phyloP scores from a whole-genome alignment of 2,797 vertebrate species.

The Notamacropus eugenii region DNA sequence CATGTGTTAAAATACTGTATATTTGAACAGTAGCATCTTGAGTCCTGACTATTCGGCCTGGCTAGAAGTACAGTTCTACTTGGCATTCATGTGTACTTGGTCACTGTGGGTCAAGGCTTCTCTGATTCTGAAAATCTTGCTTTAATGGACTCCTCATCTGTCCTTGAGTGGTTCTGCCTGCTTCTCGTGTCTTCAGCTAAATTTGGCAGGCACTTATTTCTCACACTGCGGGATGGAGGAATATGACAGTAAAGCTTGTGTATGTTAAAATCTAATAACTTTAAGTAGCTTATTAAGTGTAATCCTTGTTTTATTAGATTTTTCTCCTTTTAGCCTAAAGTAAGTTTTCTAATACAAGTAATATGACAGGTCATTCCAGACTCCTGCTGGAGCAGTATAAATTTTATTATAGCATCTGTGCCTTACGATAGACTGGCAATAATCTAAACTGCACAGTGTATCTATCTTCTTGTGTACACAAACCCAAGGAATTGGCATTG shows the following conservation, averaged over 20 bases:
- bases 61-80: background rate
- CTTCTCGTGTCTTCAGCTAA: background rate
- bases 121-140: background rate
- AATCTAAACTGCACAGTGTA: slow-evolving; percentile 48
- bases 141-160: background rate
- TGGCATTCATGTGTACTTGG: background rate
- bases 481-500: slow-evolving; percentile 3
- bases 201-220: slow-evolving; percentile 1
- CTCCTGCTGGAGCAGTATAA: slow-evolving; percentile 44
- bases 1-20: background rate
- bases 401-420: slow-evolving; percentile 35
- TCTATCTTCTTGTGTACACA: slow-evolving; percentile 41
- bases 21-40: background rate
- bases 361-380: slow-evolving; percentile 22
- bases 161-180: slow-evolving; percentile 41
- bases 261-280: slow-evolving; percentile 38
- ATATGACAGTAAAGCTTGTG: slow-evolving; percentile 29
- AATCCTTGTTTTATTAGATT: slow-evolving; percentile 40
- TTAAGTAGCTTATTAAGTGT: slow-evolving; percentile 52
- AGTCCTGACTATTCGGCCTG: background rate
- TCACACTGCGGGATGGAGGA: background rate
- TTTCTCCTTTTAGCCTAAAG: slow-evolving; percentile 42
- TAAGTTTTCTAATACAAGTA: slow-evolving; percentile 28
- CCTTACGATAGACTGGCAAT: slow-evolving; percentile 17
- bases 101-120: background rate